phyloP scores from a whole-genome alignment of 1,140 invertebrate genomes.

The Drosophila virilis region DNA sequence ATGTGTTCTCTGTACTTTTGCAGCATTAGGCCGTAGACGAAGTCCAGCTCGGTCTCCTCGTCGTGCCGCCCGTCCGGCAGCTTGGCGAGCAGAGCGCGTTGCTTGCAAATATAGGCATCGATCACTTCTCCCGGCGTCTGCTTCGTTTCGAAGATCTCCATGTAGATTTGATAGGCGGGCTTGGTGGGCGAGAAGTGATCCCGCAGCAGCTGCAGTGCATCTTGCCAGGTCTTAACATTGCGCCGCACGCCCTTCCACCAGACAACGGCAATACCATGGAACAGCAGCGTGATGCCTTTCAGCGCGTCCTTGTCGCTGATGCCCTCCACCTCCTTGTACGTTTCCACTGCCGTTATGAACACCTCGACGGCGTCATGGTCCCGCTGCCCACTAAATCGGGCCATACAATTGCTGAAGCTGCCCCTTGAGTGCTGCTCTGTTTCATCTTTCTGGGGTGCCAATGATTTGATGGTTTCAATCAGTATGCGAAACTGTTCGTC shows the following conservation, averaged over 20 bases:
- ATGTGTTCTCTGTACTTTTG: slow-evolving; percentile 70
- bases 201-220: slow-evolving; percentile 63
- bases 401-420: slow-evolving; percentile 75
- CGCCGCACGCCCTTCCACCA: slow-evolving; percentile 82
- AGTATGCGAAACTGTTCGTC: slow-evolving; percentile 69
- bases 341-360: slow-evolving; percentile 72
- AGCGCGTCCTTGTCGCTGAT: slow-evolving; percentile 79
- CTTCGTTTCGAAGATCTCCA: slow-evolving; percentile 75
- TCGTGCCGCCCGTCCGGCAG: slow-evolving; percentile 73
- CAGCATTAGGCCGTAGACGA: slow-evolving; percentile 68
- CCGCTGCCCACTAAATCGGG: slow-evolving; percentile 71
- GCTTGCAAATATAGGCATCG: slow-evolving; percentile 74
- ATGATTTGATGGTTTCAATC: slow-evolving; percentile 57
- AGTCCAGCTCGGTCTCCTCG: slow-evolving; percentile 79
- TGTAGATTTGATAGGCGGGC: slow-evolving; percentile 73
- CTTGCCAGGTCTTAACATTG: slow-evolving; percentile 68
- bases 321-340: slow-evolving; percentile 78
- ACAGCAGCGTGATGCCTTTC: slow-evolving; percentile 70
- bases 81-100: slow-evolving; percentile 73
- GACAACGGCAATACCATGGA: slow-evolving; percentile 57
- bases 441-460: slow-evolving; percentile 43
- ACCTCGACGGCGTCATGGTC: slow-evolving; percentile 81
- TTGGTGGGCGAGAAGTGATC: slow-evolving; percentile 79
- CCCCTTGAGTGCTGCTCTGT: slow-evolving; percentile 62
- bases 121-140: slow-evolving; percentile 54